Evolutionary conservation across 1,140 invertebrate species (phyloP).

Genomic region (Rhopalosiphum padi): DNA sequence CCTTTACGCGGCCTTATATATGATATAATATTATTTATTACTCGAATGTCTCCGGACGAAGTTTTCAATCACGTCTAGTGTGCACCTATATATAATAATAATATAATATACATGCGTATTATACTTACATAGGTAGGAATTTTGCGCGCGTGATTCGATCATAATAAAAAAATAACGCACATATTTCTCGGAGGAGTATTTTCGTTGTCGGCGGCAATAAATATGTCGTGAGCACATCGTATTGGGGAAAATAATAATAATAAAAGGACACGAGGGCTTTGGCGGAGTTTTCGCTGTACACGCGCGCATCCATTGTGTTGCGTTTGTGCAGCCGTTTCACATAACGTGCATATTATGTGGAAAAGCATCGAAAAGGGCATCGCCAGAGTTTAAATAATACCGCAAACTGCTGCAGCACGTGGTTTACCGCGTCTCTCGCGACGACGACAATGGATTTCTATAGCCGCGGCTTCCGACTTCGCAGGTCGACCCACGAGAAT

Average conservation of each 20-base stretch:
- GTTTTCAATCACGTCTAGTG: not conserved
- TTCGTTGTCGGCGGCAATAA: not conserved
- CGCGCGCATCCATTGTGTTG: not conserved
- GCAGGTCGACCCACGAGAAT: not conserved
- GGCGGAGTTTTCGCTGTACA: not conserved
- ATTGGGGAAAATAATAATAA: conserved; percentile 40
- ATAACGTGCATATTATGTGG: not conserved
- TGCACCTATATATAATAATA: not conserved
- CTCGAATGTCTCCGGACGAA: not conserved
- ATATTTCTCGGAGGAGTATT: not conserved
- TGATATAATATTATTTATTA: not conserved
- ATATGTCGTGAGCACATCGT: conserved; percentile 30
- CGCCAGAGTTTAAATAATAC: conserved; percentile 1
- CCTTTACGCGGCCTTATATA: not conserved
- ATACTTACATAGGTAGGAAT: not conserved
- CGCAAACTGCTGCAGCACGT: not conserved
- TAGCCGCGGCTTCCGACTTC: not conserved
- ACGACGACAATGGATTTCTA: not conserved
- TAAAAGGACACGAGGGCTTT: conserved; percentile 39
- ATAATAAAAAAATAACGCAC: conserved; percentile 9
- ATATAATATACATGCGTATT: not conserved
- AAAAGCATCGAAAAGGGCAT: conserved; percentile 27
- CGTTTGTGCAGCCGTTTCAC: not conserved
- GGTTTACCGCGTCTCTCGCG: not conserved
- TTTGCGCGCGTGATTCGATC: not conserved